Evolutionary conservation across 2,888 invertebrate species (phyloP), one percentile per base, ranked within the genome.

Genomic region (Actias luna): DNA sequence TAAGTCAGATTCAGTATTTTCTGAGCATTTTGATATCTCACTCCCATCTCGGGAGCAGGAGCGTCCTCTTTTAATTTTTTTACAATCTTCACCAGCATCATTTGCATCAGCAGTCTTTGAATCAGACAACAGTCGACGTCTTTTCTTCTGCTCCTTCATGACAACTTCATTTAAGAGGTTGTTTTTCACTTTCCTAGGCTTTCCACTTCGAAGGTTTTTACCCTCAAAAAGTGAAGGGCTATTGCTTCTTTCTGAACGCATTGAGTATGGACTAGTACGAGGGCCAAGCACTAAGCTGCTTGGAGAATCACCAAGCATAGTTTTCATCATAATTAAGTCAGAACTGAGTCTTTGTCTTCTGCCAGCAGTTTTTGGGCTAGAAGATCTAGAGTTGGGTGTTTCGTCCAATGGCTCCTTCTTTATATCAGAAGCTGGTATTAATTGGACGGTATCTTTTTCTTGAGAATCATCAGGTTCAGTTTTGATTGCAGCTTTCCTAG

Each of bases 151-250:
- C 71, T 94, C 94, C 67, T 92, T 92, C 74, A 89, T 86, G n/a
- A 94, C 88, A 66, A 94, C 94, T 70, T 94, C 94, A 74, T 93
- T 90, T 46, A 94, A 78, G 58, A 93, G 85, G 70, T 92, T 87
- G 70, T 88, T 93, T 75, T 94, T 94, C 12, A 94, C 85, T 83
- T 94, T 95, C 63, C 95, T 92, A 58, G 94, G 93, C 77, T 95
- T 95, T 0, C 95, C 95, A 79, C 95, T 95, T 61, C 95, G 88
- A 63, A 95, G 85, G 66, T 94, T 94, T 68, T 95, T 93, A 31
- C 91, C 91, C 68, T 93, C 93, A 62, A 86, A 82, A 59, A 89
- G 73, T 66, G 91, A 88, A 59, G 93, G 93, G 66, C 93, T 93
- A 69, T 91, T 92, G 72, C 93, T 92, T 65, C 94, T 89, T 71